These are phyloP conservation scores for Physeter macrocephalus DNA, from an alignment of 2,113 vertebrate species.

Conservation along the genomic window DNA sequence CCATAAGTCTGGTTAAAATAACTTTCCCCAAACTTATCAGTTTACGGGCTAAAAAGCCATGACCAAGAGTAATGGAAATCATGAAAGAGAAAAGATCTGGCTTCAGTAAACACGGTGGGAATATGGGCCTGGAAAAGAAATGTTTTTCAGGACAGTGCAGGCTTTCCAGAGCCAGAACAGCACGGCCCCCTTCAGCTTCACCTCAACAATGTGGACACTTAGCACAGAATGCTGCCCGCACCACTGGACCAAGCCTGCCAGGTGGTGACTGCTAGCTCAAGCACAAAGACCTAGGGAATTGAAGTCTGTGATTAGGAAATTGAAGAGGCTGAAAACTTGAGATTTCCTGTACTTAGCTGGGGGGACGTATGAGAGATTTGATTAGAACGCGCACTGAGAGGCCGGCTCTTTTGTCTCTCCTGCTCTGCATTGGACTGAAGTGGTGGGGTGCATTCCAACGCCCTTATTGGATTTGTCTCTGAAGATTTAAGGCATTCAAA, in stretches of 20 bases:
- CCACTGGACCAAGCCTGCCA: not conserved
- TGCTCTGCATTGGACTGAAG: not conserved
- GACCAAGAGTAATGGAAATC: constrained; percentile 55
- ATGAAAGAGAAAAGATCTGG: not conserved
- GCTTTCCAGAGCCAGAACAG: too few relatives aligned
- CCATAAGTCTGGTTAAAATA: constrained; percentile 32
- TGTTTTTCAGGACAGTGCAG: not conserved
- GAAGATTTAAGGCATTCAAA: constrained; percentile 57
- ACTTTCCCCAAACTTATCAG: constrained; percentile 1
- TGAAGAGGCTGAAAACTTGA: constrained; percentile 56
- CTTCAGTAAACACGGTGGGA: not conserved
- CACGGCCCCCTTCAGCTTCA: not conserved
- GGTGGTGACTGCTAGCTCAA: not conserved
- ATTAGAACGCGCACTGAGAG: constrained; percentile 16
- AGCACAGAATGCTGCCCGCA: not conserved
- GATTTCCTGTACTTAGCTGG: constrained; percentile 57
- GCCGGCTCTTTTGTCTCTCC: constrained; percentile 50
- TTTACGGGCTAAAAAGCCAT: not conserved
- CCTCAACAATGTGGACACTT: constrained; percentile 33
- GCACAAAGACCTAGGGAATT: constrained; percentile 47
- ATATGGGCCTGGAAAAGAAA: not conserved
- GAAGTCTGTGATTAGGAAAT: constrained; percentile 56
- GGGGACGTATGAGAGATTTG: constrained; percentile 14
- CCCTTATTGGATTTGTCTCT: constrained; percentile 54
- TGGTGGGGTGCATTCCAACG: constrained; percentile 33